Base-by-base conservation (phyloP, 92 coral and sea anemone genomes). In the Virgularia gustaviana region DNA sequence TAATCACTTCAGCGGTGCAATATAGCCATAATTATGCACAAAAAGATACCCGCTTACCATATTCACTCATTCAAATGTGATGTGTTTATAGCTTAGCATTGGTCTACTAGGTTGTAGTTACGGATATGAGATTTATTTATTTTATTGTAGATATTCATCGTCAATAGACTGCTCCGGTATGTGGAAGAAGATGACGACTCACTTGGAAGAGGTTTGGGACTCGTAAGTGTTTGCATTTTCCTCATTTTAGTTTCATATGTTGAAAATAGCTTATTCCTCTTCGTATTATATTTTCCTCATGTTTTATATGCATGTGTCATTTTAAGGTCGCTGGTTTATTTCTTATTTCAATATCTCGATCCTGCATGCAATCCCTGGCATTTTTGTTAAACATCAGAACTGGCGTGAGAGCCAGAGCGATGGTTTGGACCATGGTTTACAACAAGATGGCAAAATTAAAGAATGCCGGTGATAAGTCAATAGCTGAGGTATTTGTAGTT, bases 381-480 rank as follows among this genome's bases (percentile, higher is more conserved):
- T 90, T 90, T 79, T 85, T 90, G 49, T 33, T 84, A 33, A 90
- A 90, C 81, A 73, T 83, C 24, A 82, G 97, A 29, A 90, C 97
- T 44, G 97, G 87, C 27, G 78, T 89, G 12, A 83, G 90, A 36
- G 83, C 88, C 16, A 65, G 97, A 29, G 79, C 86, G 3, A 90
- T 90, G 97, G 72, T 83, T 23, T 83, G 86, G 71, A 53, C 95
- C 3, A 43, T 90, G 80, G 86, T 90, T 36, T 90, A 85, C 58
- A 80, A 83, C 70, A 90, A 90, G 71, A 84, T 90, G 30, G 47
- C 90, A 23, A 85, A 57, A 49, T 78, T 90, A 33, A 83, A 92
- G 71, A 90, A 88, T 70, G 90, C 89, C 32, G 97, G 97, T 16
- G 97, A 90, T 58, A 90, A 88, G 49, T 89, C 96, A 3, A 86